Evolutionary conservation across 2,888 invertebrate species (phyloP), one percentile per base, ranked within the genome.

Genomic region (Tridacna crocea): DNA sequence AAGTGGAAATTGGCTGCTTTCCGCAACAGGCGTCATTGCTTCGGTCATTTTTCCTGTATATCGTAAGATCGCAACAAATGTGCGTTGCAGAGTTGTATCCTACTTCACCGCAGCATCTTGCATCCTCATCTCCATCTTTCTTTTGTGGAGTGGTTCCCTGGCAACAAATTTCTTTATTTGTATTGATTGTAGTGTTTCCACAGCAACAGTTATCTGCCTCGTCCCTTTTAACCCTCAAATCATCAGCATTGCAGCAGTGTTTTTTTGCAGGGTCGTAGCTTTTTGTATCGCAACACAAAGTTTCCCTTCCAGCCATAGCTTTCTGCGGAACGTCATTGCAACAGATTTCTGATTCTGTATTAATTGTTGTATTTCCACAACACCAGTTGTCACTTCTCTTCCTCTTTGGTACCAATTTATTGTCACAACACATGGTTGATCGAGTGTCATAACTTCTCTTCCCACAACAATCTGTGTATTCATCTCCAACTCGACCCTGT

Each of bases 11-110:
- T 22, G 84, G 81, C 26, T 79, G 76, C 12, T 63, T 65, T 15
- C 84, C 81, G 75, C 84, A 84, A 36, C 84, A 84, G 19, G 63
- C 79, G 65, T 84, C 81, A 15, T 82, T 70, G 12, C 75, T 68
- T 3, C 55, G 46, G 36, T 75, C 70, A 70, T 77, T 77, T 65
- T 84, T 82, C 4, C 77, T 61, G 26, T 68, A 58, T 19, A 82
- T 24, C 36, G 70, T 72, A 17, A 60, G 47, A 51, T 81, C 75
- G 70, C 84, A 84, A 61, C 84, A 84, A 10, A 84, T 55, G 24
- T 79, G 66, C 26, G 73, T 77, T 47, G 66, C 74, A 46, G 74
- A 74, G 61, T 79, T 72, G 60, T 84, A 84, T 27, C 84, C 77
- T 36, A 58, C 46, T 48, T 77, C 79, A 24, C 61, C 77, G 27